Evolutionary conservation across 2,888 invertebrate genomes (phyloP).

Genomic region (Synanthedon myopaeformis): DNA sequence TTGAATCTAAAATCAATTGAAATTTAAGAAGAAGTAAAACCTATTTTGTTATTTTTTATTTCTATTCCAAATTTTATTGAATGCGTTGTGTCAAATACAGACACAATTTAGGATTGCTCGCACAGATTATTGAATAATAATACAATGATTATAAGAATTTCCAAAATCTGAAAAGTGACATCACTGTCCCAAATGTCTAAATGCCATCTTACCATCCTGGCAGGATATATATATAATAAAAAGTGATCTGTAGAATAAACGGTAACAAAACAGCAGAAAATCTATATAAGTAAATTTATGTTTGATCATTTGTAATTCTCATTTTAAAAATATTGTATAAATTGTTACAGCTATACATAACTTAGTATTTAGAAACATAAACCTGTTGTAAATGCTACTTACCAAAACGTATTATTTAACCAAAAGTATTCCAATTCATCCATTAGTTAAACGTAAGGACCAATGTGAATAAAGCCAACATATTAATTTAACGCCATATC

Average conservation of each 20-base stretch:
- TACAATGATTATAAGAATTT: background rate
- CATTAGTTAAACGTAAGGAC: conserved; percentile 30
- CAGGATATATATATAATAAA: background rate
- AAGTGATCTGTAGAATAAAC: no score
- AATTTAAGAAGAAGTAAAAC: background rate
- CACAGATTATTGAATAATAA: background rate
- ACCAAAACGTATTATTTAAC: no score
- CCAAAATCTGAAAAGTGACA: background rate
- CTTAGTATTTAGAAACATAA: no score
- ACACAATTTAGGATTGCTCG: background rate
- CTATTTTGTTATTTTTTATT: background rate
- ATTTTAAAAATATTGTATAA: no score
- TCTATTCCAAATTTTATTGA: background rate
- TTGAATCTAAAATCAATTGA: background rate
- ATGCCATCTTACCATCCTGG: no score
- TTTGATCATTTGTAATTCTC: no score
- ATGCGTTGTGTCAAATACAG: background rate
- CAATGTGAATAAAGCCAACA: conserved; percentile 41
- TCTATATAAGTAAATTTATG: no score
- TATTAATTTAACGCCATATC: conserved; percentile 41
- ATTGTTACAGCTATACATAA: no score
- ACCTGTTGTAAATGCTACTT: no score
- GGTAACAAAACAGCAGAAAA: no score
- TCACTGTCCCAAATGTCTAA: background rate
- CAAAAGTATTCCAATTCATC: no score